Base-by-base conservation (phyloP, 2,113 vertebrate species). In the Vulpes ferrilata region DNA sequence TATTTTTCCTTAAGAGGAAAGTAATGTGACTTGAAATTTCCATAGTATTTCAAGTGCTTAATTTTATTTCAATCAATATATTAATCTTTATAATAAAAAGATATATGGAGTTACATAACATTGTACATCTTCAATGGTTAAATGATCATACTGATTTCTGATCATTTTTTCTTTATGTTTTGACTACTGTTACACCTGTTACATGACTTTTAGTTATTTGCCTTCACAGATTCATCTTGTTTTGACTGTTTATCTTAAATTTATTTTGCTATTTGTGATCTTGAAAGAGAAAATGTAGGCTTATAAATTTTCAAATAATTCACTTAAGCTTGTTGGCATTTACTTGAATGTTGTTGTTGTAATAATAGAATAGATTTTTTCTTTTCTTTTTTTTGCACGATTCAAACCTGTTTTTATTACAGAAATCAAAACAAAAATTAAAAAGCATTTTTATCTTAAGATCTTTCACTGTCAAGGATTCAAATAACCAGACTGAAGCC, bases 61-160 rank as follows among this genome's bases (percentile, higher is more conserved):
- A 69, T 88, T 86, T 83, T 76, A 43, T 91, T 85, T 95, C 7
- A 88, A 59, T 83, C 48, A 93, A 1, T 38, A 81, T 32, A 25
- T 90, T 64, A 69, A 55, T 69, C 97, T 96, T 64, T 65, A 32
- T 30, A n/a, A 69, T 67, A 74, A 85, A 85, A 80, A 48, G 3
- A 12, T 69, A 55, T 43, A 51, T 57, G 90, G 27, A 93, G 15
- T 94, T 10, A 59, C 2, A 20, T 53, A 88, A 55, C 3, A 64
- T 38, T 91, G 20, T 2, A 23, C 3, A 90, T 48, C 76, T 90
- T 84, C 32, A 60, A 3, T 30, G 30, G 32, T 53, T 81, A 88
- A 73, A 79, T 83, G 3, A 55, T 3, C 69, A 27, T 48, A 57
- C 35, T 27, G 4, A 73, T 22, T 85, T 96, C 79, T 79, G 3